Conservation (phyloP, 2,113 vertebrate species). For the Corapipo altera region DNA sequence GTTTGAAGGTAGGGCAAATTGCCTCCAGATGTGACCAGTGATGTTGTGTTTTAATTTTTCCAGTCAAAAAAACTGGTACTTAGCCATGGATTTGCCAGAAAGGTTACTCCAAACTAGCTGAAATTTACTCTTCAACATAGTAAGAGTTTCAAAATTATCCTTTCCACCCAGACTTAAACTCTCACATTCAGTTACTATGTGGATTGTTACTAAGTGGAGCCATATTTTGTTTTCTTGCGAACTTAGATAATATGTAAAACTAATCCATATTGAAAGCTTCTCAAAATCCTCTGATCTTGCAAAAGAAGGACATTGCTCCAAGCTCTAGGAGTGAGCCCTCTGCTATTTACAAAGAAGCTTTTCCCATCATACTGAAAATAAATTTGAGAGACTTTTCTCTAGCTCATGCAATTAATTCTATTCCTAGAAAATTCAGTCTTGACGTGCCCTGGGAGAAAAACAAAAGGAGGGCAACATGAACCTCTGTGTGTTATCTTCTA, state of each 20-base stretch:
- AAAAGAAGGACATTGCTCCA: not conserved
- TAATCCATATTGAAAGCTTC: not conserved
- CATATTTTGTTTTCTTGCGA: not conserved
- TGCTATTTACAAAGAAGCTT: not conserved
- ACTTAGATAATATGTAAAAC: not conserved
- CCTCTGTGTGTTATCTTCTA: not conserved
- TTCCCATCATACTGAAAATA: not conserved
- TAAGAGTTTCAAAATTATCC: not conserved
- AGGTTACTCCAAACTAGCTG: not conserved
- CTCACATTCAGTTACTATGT: not conserved
- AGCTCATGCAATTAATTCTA: not conserved
- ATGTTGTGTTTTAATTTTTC: not conserved
- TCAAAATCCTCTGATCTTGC: not conserved
- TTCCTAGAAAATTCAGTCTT: conserved; percentile 40
- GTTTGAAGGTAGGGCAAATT: not conserved
- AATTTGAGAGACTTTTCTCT: not conserved
- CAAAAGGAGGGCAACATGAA: conserved; percentile 1
- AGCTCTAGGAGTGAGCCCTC: not conserved
- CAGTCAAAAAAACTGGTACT: not conserved
- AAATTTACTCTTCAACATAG: not conserved
- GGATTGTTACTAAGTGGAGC: not conserved
- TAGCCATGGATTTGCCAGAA: not conserved
- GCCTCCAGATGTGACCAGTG: not conserved
- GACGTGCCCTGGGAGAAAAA: not conserved
- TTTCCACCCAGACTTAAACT: not conserved